Evolutionary conservation across 2,113 vertebrate genomes (phyloP), one percentile per base, ranked within the genome.

Genomic region (Tetrao urogallus): DNA sequence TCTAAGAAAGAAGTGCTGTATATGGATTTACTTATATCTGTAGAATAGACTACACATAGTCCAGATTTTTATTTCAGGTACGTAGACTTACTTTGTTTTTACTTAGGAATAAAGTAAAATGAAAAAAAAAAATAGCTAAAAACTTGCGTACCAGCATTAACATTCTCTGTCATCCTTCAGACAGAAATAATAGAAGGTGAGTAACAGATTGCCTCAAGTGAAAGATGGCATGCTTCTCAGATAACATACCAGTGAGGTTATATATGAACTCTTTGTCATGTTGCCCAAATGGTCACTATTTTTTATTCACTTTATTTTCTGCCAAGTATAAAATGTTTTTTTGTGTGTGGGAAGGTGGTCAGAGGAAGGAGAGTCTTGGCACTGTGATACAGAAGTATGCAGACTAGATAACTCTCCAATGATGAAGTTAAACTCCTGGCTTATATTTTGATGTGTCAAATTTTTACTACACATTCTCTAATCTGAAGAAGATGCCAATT

Each of bases 311-410:
- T 7, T 60, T 27, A 7, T 28, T 43, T 90, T 69, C 72, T 92
- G 58, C 30, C 32, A 79, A 61, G 30, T 48, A 47, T 20, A 24
- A 80, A 43, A 19, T 40, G 12, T 0, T 48, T 87, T 52, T 65
- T 61, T 30, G 1, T 57, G 50, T 34, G 1, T 3, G 15, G n/a
- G 3, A 74, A 6, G 1, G 1, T 3, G 2, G 5, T 3, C 15
- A 77, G 56, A 73, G 8, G 18, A 83, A 81, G 50, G 24, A 78
- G 10, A 66, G 13, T 34, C 40, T 27, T 88, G 30, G n/a, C 67
- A 82, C 28, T 67, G 11, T 63, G 28, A 87, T 36, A 63, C 0
- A 24, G 27, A 88, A 86, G 21, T 25, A 85, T 10, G 42, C 1
- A 82, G n/a, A 75, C 3, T 22, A 61, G 13, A 36, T 32, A 89